phyloP scores from a whole-genome alignment of 2,113 vertebrate species.

The Noctilio leporinus region DNA sequence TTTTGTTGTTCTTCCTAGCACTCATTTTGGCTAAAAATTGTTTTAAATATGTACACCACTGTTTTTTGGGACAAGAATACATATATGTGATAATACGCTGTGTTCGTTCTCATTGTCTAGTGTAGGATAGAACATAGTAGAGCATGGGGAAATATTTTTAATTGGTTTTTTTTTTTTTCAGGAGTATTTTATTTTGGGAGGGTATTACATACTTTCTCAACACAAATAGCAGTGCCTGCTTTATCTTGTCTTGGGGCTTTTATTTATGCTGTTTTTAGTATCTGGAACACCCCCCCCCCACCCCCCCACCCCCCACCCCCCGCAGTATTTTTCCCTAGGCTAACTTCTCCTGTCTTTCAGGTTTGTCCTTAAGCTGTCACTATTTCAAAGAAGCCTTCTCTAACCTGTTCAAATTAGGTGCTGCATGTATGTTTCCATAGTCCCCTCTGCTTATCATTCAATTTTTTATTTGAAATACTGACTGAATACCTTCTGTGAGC shows the following conservation, averaged over 20 bases:
- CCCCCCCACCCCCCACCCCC: background rate
- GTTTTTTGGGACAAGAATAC: background rate
- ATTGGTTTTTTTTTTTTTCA: background rate
- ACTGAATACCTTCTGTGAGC: background rate
- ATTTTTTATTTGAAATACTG: constrained; percentile 6
- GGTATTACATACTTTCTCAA: background rate
- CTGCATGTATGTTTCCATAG: background rate
- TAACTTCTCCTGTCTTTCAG: background rate
- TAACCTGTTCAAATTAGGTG: background rate
- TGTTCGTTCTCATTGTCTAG: background rate
- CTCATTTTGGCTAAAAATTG: background rate
- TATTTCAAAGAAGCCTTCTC: background rate
- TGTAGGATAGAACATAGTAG: background rate
- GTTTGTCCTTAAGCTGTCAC: background rate
- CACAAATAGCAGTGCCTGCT: background rate
- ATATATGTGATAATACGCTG: background rate
- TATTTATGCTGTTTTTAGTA: background rate
- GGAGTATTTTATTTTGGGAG: background rate
- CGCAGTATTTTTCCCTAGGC: background rate
- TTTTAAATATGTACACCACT: background rate
- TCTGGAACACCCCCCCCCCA: background rate
- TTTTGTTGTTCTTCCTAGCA: background rate
- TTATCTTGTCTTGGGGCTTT: background rate
- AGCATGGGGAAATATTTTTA: background rate
- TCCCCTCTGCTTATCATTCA: background rate